Conservation (phyloP, 2,797 vertebrate species). For the Stomatorhinus walkeri region DNA sequence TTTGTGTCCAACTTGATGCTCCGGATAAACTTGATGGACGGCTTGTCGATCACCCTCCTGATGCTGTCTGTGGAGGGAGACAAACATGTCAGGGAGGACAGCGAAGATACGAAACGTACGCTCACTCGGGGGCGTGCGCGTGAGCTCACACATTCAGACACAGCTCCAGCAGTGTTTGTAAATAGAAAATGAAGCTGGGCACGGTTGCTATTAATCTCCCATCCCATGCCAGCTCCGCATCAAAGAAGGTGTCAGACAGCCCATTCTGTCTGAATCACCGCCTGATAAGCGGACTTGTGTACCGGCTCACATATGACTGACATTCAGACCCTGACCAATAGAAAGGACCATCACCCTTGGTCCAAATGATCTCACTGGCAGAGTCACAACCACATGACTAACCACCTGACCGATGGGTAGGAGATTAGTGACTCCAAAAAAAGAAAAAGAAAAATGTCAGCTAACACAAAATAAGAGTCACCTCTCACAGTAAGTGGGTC, state of each 20-base stretch:
- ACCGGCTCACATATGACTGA: not conserved
- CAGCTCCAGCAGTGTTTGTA: not conserved
- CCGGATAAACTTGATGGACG: conserved; percentile 69
- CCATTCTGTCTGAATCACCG: not conserved
- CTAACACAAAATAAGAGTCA: not conserved
- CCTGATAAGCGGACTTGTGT: not conserved
- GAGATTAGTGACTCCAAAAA: not conserved
- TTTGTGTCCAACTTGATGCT: conserved; percentile 76
- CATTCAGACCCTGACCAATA: not conserved
- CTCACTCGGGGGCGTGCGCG: not conserved
- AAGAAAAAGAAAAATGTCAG: not conserved
- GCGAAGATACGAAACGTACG: not conserved
- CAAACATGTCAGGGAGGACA: not conserved
- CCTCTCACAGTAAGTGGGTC: not conserved
- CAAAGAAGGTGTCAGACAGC: not conserved
- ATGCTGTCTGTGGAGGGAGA: conserved; percentile 67
- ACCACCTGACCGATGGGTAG: conserved; percentile 5
- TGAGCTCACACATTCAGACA: not conserved
- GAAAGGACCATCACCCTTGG: conserved; percentile 13
- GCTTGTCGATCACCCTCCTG: conserved; percentile 73
- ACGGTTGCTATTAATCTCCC: not conserved
- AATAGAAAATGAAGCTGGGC: not conserved
- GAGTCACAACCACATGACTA: conserved; percentile 25
- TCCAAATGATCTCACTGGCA: conserved; percentile 31
- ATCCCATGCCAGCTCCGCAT: not conserved